Evolutionary conservation across 1,140 invertebrate genomes (phyloP).

Genomic region (Aricia agestis): DNA sequence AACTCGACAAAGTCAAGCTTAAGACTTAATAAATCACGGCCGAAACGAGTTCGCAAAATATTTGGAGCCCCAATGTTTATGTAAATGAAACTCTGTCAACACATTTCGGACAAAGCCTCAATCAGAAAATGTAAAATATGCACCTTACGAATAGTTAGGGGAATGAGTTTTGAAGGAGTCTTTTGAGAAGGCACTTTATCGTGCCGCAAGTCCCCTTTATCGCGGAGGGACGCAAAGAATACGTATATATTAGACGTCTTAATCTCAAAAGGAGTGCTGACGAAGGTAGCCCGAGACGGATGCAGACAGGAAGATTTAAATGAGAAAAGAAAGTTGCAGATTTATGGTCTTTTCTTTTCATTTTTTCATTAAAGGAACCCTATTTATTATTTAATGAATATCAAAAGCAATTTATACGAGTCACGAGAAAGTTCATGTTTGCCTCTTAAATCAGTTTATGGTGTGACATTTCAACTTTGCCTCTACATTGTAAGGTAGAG

Average conservation of each 20-base stretch:
- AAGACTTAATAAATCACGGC: constrained; percentile 5
- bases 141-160: constrained; percentile 64
- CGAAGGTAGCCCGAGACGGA: constrained; percentile 27
- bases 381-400: constrained; percentile 21
- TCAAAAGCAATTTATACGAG: constrained; percentile 8
- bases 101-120: constrained; percentile 53
- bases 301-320: not conserved
- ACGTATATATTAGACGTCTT: constrained; percentile 67
- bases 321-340: constrained; percentile 16
- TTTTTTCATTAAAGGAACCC: constrained; percentile 13
- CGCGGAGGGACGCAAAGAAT: constrained; percentile 45
- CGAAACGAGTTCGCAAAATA: not conserved
- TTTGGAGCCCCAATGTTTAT: not conserved
- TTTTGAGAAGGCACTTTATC: constrained; percentile 63
- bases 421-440: not conserved
- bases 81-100: constrained; percentile 33
- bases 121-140: constrained; percentile 63
- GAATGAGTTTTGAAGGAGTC: constrained; percentile 63
- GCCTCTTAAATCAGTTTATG: not conserved
- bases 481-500: not conserved
- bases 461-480: not conserved
- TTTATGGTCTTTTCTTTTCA: constrained; percentile 7
- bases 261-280: constrained; percentile 58
- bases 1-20: not conserved
- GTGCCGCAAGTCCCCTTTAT: constrained; percentile 60